These are phyloP conservation scores for Zoanthus solanderi DNA, from an alignment of 92 coral and sea anemone species.

Conservation along the genomic window DNA sequence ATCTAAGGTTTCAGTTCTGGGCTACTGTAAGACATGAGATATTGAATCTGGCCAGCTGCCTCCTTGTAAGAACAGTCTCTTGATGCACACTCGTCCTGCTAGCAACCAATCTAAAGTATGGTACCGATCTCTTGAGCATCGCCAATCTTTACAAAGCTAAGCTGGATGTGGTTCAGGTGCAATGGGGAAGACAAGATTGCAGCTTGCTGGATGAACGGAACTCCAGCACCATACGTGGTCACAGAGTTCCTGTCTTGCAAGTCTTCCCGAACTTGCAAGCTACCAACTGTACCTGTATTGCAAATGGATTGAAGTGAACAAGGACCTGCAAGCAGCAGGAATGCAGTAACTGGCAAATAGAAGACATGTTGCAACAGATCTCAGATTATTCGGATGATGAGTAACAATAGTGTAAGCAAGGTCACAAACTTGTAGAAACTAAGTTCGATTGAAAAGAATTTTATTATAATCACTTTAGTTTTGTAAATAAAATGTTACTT, in stretches of 20 bases:
- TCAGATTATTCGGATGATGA: conserved; percentile 55
- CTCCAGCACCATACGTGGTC: not conserved
- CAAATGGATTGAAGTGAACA: conserved; percentile 60
- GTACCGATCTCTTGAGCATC: conserved; percentile 50
- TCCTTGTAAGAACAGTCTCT: conserved; percentile 55
- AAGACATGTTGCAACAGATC: conserved; percentile 15
- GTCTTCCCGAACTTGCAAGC: conserved; percentile 37
- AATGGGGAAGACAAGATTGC: conserved; percentile 55
- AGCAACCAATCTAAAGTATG: conserved; percentile 64
- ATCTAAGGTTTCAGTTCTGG: conserved; percentile 58
- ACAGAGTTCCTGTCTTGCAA: conserved; percentile 28
- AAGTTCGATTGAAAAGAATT: not conserved
- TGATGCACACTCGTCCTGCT: conserved; percentile 53
- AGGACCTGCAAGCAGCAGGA: conserved; percentile 56
- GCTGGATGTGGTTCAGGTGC: conserved; percentile 54
- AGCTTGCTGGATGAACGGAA: not conserved
- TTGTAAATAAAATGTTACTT: not conserved
- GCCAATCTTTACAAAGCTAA: conserved; percentile 57
- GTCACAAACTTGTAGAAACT: not conserved
- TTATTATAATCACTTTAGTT: not conserved
- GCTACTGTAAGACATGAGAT: conserved; percentile 53
- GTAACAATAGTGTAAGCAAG: not conserved
- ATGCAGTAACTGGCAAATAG: conserved; percentile 51
- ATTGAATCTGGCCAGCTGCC: conserved; percentile 67
- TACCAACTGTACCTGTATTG: conserved; percentile 59